A percentile compares a stretch with the other conserved stretches of the same genome.
Conservation (phyloP, 2,113 vertebrate genomes). For the Oplegnathus fasciatus region DNA sequence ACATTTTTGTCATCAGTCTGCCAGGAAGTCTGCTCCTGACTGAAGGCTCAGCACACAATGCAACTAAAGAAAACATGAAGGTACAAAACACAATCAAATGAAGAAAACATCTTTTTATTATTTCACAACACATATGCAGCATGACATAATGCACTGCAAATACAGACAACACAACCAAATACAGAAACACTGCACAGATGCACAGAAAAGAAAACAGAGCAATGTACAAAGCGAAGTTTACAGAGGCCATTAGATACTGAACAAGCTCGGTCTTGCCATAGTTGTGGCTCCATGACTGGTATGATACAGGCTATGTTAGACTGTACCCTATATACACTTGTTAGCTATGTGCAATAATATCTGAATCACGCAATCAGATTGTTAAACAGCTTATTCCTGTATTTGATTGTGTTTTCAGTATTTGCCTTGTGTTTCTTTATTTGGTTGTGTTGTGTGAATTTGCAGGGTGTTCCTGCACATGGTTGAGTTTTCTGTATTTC, state of each 20-base stretch:
- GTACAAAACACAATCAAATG: neutral
- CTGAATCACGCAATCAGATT: neutral
- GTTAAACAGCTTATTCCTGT: neutral
- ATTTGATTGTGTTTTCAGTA: too few relatives aligned
- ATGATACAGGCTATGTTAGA: too few relatives aligned
- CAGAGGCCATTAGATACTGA: neutral
- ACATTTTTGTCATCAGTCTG: conserved; percentile 23
- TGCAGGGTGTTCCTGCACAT: neutral
- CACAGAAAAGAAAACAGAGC: neutral
- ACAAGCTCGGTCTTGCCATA: neutral
- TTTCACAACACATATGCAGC: neutral
- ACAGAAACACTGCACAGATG: too few relatives aligned
- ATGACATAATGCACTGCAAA: neutral
- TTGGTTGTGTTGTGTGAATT: neutral
- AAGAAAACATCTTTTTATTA: neutral
- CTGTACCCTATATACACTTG: too few relatives aligned
- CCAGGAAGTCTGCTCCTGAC: neutral
- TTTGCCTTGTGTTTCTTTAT: too few relatives aligned
- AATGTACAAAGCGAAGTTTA: neutral
- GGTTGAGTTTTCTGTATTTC: neutral
- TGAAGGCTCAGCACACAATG: neutral
- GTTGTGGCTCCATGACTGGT: neutral
- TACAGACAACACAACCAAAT: neutral
- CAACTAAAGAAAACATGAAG: neutral
- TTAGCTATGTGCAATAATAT: neutral